These are phyloP conservation scores for Clupea harengus DNA, from an alignment of 2,113 vertebrate species.

Conservation along the genomic window DNA sequence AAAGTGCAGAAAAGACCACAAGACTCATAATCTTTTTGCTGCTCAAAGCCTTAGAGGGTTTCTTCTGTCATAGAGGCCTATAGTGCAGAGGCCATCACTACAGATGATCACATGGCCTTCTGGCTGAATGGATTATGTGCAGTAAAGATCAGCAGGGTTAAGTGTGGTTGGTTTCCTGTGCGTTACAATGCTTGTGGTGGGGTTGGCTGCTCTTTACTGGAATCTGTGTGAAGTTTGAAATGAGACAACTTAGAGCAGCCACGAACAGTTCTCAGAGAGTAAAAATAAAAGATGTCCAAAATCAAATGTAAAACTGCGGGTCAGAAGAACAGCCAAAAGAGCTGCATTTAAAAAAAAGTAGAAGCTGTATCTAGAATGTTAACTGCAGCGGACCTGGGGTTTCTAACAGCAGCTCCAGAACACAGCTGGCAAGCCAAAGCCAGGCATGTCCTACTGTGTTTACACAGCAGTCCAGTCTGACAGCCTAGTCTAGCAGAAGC, in stretches of 20 bases:
- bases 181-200: neutral
- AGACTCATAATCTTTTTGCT: neutral
- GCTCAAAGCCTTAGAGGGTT: neutral
- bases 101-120: slow-evolving; percentile 2
- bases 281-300: neutral
- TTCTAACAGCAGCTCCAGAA: neutral
- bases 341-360: too few relatives aligned
- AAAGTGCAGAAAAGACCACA: neutral
- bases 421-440: neutral
- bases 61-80: neutral
- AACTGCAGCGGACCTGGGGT: neutral
- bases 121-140: neutral
- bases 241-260: neutral
- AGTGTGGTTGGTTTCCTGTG: neutral
- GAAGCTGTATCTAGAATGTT: neutral
- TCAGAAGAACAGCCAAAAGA: neutral
- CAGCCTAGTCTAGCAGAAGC: neutral
- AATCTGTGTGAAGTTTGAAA: neutral
- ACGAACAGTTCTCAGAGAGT: neutral
- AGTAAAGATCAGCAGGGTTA: neutral
- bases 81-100: neutral
- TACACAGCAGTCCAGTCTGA: neutral
- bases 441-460: neutral
- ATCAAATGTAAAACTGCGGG: neutral
- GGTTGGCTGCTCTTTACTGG: neutral